A percentile compares a stretch with the other conserved stretches of the same genome.
phyloP scores from a whole-genome alignment of 1,140 invertebrate genomes.

The Diorhabda sublineata region DNA sequence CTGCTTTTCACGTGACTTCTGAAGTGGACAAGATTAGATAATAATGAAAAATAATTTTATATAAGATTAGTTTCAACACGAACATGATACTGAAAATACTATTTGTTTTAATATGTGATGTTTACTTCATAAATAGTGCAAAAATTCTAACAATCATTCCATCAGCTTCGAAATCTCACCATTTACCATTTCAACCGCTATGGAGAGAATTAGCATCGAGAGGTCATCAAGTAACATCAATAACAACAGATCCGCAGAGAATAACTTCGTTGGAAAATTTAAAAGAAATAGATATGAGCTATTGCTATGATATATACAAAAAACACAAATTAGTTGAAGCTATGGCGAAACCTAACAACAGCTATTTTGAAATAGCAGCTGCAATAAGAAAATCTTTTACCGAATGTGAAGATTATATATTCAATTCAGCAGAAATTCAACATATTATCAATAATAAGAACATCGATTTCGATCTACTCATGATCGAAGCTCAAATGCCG shows the following conservation, averaged over 20 bases:
- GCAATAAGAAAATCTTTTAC: conserved; percentile 16
- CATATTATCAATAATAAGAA: conserved; percentile 36
- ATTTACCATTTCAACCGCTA: conserved; percentile 29
- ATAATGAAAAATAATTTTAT: too few species aligned
- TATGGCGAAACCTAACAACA: conserved; percentile 8
- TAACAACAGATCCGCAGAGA: conserved; percentile 38
- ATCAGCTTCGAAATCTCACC: conserved; percentile 29
- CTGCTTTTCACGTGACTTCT: too few species aligned
- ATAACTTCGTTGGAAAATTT: conserved; percentile 22
- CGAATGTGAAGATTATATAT: conserved; percentile 15
- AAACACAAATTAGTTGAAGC: conserved; percentile 30
- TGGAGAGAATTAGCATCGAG: conserved; percentile 33
- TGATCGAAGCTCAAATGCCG: conserved; percentile 37
- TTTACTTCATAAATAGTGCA: conserved; percentile 10
- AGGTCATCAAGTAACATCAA: conserved; percentile 45
- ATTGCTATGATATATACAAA: conserved; percentile 24
- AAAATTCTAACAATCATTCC: conserved; percentile 28
- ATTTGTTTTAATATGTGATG: not conserved
- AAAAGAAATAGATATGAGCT: conserved; percentile 30
- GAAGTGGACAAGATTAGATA: too few species aligned
- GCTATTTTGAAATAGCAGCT: conserved; percentile 14
- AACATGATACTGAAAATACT: not conserved
- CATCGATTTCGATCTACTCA: conserved; percentile 42
- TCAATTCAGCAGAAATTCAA: conserved; percentile 38
- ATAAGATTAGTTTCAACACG: not conserved